phyloP scores from a whole-genome alignment of 2,113 vertebrate genomes.

The Gobius niger region DNA sequence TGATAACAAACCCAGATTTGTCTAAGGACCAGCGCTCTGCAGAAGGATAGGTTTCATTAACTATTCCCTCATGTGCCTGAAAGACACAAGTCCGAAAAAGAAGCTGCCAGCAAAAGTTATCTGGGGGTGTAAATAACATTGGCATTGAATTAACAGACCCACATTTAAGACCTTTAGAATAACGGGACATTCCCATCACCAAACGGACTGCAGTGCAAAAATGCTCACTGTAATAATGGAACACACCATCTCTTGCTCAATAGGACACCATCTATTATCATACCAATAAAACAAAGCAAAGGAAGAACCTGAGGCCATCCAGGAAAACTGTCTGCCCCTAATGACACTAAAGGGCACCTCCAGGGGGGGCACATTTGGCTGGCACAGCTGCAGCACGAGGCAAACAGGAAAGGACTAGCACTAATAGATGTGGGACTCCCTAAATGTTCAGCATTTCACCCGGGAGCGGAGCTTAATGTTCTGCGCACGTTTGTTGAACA shows the following conservation, averaged over 20 bases:
- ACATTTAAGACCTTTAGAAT: too few species aligned
- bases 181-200: too few species aligned
- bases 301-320: background rate
- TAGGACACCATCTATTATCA: background rate
- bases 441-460: too few species aligned
- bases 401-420: background rate
- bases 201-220: too few species aligned
- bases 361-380: background rate
- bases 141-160: too few species aligned
- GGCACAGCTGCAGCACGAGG: background rate
- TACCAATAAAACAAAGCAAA: background rate
- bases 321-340: background rate
- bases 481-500: too few species aligned
- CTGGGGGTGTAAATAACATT: background rate
- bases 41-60: slow-evolving; percentile 62
- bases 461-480: too few species aligned
- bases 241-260: background rate
- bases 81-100: slow-evolving; percentile 29
- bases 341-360: background rate
- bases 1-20: slow-evolving; percentile 69
- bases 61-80: slow-evolving; percentile 46
- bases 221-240: background rate
- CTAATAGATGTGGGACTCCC: background rate
- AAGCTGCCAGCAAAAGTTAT: slow-evolving; percentile 38
- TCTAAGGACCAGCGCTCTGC: slow-evolving; percentile 40